Evolutionary conservation across 2,113 vertebrate genomes (phyloP).

Genomic region (Malurus elegans): DNA sequence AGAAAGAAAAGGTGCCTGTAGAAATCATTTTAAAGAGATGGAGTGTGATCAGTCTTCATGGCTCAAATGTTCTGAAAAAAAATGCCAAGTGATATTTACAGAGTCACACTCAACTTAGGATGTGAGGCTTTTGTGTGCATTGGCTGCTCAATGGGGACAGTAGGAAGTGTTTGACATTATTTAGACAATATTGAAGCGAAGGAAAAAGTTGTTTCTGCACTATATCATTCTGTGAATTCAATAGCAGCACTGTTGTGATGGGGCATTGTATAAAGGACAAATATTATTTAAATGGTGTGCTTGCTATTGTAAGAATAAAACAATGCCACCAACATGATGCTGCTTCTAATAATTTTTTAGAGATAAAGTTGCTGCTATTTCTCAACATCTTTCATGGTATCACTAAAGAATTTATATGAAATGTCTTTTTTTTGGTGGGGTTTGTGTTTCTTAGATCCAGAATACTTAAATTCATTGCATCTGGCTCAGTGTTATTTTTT

Average conservation of each 20-base stretch:
- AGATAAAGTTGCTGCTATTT: background rate
- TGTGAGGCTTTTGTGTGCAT: background rate
- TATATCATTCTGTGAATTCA: background rate
- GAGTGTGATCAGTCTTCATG: background rate
- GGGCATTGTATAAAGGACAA: background rate
- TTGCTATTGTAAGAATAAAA: background rate
- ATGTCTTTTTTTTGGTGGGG: background rate
- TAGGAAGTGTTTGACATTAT: background rate
- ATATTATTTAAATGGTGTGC: background rate
- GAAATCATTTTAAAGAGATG: background rate
- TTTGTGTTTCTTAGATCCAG: background rate
- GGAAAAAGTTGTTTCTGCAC: background rate
- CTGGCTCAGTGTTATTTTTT: background rate
- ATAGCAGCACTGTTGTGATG: background rate
- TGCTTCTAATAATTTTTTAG: background rate
- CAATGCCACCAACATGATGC: background rate
- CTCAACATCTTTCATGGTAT: background rate
- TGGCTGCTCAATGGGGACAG: background rate
- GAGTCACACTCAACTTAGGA: background rate
- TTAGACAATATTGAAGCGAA: background rate
- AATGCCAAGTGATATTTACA: background rate
- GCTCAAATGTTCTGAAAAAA: background rate
- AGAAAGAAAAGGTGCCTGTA: background rate
- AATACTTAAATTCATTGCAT: background rate
- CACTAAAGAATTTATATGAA: background rate